Evolutionary conservation across 2,888 invertebrate genomes (phyloP), one percentile per base, ranked within the genome.

Genomic region (Polymixis lichenea): DNA sequence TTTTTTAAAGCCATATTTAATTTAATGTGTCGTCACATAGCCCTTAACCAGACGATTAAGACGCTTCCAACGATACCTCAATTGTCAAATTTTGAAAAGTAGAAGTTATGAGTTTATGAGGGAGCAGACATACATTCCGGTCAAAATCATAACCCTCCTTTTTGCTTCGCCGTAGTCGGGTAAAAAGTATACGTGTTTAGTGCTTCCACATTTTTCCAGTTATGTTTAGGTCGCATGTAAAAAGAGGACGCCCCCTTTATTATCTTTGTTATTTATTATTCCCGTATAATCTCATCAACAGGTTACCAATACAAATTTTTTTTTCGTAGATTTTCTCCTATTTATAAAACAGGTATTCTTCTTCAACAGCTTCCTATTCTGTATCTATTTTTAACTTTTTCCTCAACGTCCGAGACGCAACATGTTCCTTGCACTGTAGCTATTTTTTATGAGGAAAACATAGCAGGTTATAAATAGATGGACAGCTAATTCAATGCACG

Each of bases 361-460:
- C 22, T n/a, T 22, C 46, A 9, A 43, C 53, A 28, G 19, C 11
- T 72, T 53, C 25, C 17, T 68, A 19, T 19, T 17, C 46, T 9
- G 60, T 15, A 55, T 55, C 80, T 80, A 80, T 62, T 74, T 74
- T 49, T 55, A 74, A n/a, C 22, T 49, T 55, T 72, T 61, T 77
- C 58, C 28, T 62, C 15, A 9, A 60, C 22, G 13, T 75, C 9
- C 53, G 55, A 74, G 55, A 74, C 80, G 28, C 38, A 55, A 53
- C n/a, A 11, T 38, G 46, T 80, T 38, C 53, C n/a, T 72, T 38
- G 46, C 38, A 49, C 32, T 17, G 60, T 53, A 46, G 32, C 22
- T 72, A 49, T 55, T 60, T 55, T 64, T 62, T 72, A 56, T 17
- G 55, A 82, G 60, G 78, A 61, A 76, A 82, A 43, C 17, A 25